These are phyloP conservation scores for Phalacrocorax carbo DNA, from an alignment of 2,113 vertebrate species.

Conservation along the genomic window DNA sequence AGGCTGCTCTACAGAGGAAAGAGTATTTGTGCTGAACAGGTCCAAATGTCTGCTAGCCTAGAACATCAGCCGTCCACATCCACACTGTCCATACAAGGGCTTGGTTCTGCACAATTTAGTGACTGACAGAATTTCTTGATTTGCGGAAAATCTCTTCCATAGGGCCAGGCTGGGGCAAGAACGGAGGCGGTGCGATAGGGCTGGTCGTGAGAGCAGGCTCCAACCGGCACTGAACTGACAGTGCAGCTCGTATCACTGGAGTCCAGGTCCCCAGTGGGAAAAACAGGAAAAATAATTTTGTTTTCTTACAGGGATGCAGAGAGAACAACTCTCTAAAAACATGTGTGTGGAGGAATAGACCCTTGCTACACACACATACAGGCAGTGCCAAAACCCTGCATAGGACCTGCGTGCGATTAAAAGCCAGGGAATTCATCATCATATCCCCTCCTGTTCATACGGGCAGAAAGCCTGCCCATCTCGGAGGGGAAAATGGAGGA, in stretches of 20 bases:
- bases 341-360: neutral
- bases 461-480: slow-evolving; percentile 21
- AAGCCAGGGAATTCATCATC: neutral
- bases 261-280: neutral
- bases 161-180: neutral
- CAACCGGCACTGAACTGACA: neutral
- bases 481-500: slow-evolving; percentile 1
- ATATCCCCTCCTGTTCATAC: slow-evolving; percentile 25
- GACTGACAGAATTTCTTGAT: neutral
- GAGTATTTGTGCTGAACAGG: neutral
- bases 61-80: neutral
- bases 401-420: neutral
- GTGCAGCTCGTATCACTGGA: neutral
- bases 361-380: neutral
- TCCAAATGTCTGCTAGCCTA: neutral
- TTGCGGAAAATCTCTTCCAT: neutral
- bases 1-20: neutral
- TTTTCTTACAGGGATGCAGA: neutral
- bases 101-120: neutral
- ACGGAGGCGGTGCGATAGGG: neutral
- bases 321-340: neutral
- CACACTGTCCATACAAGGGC: neutral
- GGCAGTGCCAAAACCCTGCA: neutral
- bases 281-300: neutral
- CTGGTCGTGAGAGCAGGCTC: neutral